These are phyloP conservation scores for Panagrolaimus sp. DNA, from an alignment of 1,140 invertebrate genomes.

Conservation along the genomic window DNA sequence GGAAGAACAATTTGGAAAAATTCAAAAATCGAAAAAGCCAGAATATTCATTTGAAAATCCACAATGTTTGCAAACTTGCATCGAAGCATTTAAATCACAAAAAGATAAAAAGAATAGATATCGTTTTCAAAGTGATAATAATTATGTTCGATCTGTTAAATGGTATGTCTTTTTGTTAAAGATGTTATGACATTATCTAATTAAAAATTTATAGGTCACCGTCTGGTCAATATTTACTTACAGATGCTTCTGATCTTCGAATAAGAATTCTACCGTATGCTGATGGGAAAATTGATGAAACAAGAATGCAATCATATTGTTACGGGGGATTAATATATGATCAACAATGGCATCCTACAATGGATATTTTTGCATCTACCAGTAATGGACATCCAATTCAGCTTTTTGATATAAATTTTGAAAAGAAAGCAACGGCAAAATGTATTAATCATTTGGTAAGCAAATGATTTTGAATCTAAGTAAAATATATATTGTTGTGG, in stretches of 20 bases:
- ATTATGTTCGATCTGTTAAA: not conserved
- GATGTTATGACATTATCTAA: too few species aligned
- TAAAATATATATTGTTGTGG: too few species aligned
- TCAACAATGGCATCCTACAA: not conserved
- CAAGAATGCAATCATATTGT: not conserved
- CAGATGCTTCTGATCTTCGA: not conserved
- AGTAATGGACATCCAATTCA: not conserved
- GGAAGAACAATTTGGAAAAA: too few species aligned
- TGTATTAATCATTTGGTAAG: not conserved
- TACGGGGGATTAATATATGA: not conserved
- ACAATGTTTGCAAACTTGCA: too few species aligned
- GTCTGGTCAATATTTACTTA: not conserved
- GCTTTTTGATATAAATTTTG: not conserved
- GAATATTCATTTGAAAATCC: too few species aligned
- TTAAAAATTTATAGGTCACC: too few species aligned
- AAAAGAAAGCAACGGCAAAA: not conserved
- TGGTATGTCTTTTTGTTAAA: not conserved
- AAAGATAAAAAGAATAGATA: too few species aligned
- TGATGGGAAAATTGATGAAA: not conserved
- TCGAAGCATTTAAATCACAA: too few species aligned
- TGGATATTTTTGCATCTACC: not conserved
- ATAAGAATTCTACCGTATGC: not conserved
- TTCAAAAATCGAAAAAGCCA: too few species aligned
- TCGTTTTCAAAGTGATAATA: not conserved
- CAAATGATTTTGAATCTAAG: too few species aligned